Evolutionary conservation across 2,797 vertebrate genomes (phyloP).

Genomic region (Craterocephalus amniculus): DNA sequence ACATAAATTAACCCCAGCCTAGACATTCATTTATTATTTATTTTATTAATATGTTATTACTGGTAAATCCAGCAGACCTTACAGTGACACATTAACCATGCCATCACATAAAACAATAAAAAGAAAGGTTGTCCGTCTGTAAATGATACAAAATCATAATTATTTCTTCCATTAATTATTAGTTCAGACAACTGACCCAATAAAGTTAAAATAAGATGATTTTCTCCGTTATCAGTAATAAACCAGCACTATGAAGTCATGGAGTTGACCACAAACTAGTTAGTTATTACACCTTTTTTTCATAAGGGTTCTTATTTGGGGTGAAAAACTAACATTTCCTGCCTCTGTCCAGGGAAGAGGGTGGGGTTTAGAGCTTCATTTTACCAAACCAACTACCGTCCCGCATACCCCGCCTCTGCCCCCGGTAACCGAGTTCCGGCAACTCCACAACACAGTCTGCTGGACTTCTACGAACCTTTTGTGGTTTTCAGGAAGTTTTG

Average conservation of each 20-base stretch:
- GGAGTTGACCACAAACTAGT: not conserved
- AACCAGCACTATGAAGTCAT: not conserved
- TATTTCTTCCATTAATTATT: not conserved
- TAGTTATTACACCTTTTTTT: not conserved
- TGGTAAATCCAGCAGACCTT: not conserved
- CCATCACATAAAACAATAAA: not conserved
- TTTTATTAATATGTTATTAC: not conserved
- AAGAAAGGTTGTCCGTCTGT: not conserved
- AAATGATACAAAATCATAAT: not conserved
- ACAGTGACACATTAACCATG: conserved; percentile 13
- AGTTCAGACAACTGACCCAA: not conserved
- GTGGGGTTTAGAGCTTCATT: conserved; percentile 63
- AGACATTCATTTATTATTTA: not conserved
- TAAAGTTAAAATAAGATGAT: not conserved
- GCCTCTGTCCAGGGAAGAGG: conserved; percentile 39
- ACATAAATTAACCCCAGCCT: not conserved
- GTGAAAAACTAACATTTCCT: not conserved
- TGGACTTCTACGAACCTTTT: conserved; percentile 4
- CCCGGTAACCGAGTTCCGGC: conserved; percentile 64
- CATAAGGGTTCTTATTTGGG: not conserved
- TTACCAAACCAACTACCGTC: conserved; percentile 57
- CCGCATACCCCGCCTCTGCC: conserved; percentile 75
- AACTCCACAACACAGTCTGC: not conserved
- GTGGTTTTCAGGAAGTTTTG: not conserved
- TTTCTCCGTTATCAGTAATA: not conserved